Conservation (phyloP, 2,113 vertebrate genomes). For the Aegypius monachus region DNA sequence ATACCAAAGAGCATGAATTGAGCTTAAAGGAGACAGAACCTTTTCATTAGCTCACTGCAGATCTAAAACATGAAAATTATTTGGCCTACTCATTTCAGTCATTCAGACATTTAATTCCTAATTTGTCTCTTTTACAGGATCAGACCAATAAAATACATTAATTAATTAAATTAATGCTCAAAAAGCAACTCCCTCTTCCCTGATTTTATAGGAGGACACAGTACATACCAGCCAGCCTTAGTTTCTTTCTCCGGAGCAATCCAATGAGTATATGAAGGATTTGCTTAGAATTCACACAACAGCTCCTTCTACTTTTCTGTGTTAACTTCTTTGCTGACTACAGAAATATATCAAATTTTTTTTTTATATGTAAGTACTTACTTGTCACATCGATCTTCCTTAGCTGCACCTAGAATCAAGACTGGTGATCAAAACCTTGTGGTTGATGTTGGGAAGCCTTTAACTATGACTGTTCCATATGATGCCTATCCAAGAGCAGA, state of each 20-base stretch:
- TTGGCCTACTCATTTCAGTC: not conserved
- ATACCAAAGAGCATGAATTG: not conserved
- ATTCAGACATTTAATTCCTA: not conserved
- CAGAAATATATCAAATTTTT: not conserved
- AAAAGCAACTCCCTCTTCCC: not conserved
- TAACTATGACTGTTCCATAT: slow-evolving; percentile 90
- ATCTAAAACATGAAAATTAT: not conserved
- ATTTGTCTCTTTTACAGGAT: not conserved
- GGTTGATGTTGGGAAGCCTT: slow-evolving; percentile 91
- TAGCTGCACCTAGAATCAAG: slow-evolving; percentile 93
- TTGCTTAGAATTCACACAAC: not conserved
- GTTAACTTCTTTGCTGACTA: not conserved
- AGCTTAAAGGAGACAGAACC: not conserved
- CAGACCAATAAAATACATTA: not conserved
- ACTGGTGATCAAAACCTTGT: slow-evolving; percentile 92
- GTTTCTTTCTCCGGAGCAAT: not conserved
- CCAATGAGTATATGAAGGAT: not conserved
- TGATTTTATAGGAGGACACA: not conserved
- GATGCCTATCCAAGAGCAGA: slow-evolving; percentile 95
- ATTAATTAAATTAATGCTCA: not conserved
- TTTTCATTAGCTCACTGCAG: not conserved
- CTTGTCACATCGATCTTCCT: not conserved
- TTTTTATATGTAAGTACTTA: not conserved
- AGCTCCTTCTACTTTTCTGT: not conserved
- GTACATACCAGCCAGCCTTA: not conserved